Base-by-base conservation (phyloP, 2,113 vertebrate species). In the Bujurquina vittata region DNA sequence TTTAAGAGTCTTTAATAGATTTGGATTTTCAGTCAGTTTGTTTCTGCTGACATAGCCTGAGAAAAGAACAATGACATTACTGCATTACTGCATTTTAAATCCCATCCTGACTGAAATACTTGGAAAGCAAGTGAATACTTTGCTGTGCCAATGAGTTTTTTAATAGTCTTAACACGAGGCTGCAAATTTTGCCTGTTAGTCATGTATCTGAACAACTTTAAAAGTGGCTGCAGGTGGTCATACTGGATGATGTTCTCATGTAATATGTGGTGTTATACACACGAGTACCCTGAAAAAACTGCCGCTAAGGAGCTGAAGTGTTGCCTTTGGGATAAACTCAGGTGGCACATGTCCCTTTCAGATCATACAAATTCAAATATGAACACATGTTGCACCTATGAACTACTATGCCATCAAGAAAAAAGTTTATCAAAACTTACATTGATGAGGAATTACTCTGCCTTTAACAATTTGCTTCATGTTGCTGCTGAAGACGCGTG, bases 1-100 rank as follows among this genome's bases (percentile, higher is more conserved):
- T 76, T 55, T 65, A 69, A 81, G 62, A 84, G 29, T 73, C 7
- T 74, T 40, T 75, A 69, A 83, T 60, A 84, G n/a, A 72, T 81
- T 59, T 67, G 3, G 59, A 17, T 63, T 87, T 81, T 59, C 7
- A 82, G 65, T 59, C 7, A 82, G 65, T 26, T 54, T 83, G 26
- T 72, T 86, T 72, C 20, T 74, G 15, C 6, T 76, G 20, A 63
- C 31, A 9, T 52, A 62, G 74, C 56, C 31, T 37, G 75, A 67
- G 65, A 75, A 69, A 81, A 57, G 7, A n/a, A n/a, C 18, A 52
- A n/a, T 7, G 54, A 5, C 20, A 15, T 62, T 26, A 26, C 7
- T 76, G 17, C 5, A 79, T 77, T 29, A 10, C 7, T 69, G 37
- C 22, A 31, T 75, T 52, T 72, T 72, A n/a, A 54, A 72, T 72